Percentiles rank a stretch among this genome's conserved stretches.
Conservation (phyloP, 2,888 invertebrate genomes). For the Caenorhabditis sp. region DNA sequence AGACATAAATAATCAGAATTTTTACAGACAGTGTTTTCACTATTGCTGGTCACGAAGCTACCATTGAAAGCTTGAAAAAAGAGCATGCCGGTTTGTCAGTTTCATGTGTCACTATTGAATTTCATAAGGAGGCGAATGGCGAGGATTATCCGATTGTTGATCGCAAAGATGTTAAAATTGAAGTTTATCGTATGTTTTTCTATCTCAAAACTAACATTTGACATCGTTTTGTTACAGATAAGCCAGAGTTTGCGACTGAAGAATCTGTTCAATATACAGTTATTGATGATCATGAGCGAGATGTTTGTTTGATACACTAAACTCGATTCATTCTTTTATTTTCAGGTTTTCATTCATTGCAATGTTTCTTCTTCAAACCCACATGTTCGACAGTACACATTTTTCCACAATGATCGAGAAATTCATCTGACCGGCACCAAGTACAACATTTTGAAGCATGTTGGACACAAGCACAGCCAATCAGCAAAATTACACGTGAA, state of each 20-base stretch:
- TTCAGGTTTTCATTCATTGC: constrained; percentile 42
- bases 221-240: constrained; percentile 27
- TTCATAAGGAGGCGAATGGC: constrained; percentile 23
- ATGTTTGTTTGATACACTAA: neutral
- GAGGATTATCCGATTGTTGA: constrained; percentile 49
- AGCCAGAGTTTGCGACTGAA: constrained; percentile 53
- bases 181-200: constrained; percentile 56
- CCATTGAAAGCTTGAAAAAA: constrained; percentile 53
- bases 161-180: constrained; percentile 52
- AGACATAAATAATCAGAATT: neutral
- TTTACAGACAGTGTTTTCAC: constrained; percentile 42
- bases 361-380: constrained; percentile 62
- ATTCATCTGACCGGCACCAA: constrained; percentile 41
- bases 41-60: constrained; percentile 56
- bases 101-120: constrained; percentile 46
- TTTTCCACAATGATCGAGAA: constrained; percentile 51
- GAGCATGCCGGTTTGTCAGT: constrained; percentile 47
- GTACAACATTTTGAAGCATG: constrained; percentile 48
- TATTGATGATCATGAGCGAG: constrained; percentile 33
- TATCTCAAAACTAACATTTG: constrained; percentile 7
- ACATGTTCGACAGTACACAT: constrained; percentile 53
- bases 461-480: constrained; percentile 44
- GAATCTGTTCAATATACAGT: constrained; percentile 56
- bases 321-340: neutral
- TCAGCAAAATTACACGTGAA: constrained; percentile 49